phyloP scores from a whole-genome alignment of 2,888 invertebrate species.

The Galerucella calmariensis region DNA sequence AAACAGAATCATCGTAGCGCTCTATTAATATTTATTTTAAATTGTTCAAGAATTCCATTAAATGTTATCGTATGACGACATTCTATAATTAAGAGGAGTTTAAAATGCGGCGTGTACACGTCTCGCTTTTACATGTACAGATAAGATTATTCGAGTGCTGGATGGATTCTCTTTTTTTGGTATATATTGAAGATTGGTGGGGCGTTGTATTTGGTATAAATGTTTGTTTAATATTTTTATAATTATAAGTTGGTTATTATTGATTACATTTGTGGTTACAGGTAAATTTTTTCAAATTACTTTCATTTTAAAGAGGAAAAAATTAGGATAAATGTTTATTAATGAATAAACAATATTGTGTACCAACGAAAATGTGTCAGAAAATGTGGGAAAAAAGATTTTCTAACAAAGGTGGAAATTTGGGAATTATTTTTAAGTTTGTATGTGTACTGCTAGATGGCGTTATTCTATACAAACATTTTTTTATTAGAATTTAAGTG shows the following conservation, averaged over 20 bases:
- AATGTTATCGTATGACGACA: background rate
- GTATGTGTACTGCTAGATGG: too few species aligned
- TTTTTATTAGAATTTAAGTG: too few species aligned
- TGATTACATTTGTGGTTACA: background rate
- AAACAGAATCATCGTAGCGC: background rate
- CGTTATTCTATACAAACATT: too few species aligned
- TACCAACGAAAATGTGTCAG: too few species aligned
- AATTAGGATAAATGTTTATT: too few species aligned
- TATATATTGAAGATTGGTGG: too few species aligned
- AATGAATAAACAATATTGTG: too few species aligned
- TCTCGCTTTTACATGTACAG: slow-evolving; percentile 4
- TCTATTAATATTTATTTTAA: slow-evolving; percentile 10
- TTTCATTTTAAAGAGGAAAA: too few species aligned
- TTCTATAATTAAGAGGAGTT: slow-evolving; percentile 1
- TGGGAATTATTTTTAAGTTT: too few species aligned
- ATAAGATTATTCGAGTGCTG: background rate
- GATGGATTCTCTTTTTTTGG: background rate
- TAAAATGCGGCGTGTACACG: slow-evolving; percentile 22
- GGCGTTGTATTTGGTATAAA: too few species aligned
- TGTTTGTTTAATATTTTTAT: background rate
- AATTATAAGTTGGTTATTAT: background rate
- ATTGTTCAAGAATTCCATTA: slow-evolving; percentile 20
- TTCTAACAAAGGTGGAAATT: too few species aligned
- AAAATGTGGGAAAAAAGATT: too few species aligned
- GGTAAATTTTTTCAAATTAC: background rate